Base-by-base conservation (phyloP, 2,797 vertebrate species). In the Malacoctenus gilli region DNA sequence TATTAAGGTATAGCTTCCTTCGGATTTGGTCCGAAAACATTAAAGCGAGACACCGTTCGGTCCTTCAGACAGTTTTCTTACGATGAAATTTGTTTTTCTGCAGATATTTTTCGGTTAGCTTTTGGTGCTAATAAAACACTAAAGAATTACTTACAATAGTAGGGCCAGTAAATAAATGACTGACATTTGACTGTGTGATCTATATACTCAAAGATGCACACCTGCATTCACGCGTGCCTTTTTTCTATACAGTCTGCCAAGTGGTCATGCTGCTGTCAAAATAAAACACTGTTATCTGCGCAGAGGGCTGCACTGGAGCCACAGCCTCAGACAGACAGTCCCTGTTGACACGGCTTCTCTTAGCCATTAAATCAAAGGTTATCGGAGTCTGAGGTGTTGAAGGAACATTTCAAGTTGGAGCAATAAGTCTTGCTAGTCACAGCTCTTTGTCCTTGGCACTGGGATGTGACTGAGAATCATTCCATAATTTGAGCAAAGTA, bases 351-450 rank as follows among this genome's bases (percentile, higher is more conserved):
- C 36, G 34, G 50, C 52, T 40, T 43, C 56, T 48, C 38, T 67
- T 62, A 46, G 67, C 71, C 76, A 76, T 69, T 82, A 74, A 74
- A 79, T 57, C 41, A 81, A 84, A 84, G 74, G 79, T 77, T 70
- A 82, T 78, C 59, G 63, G 41, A 54, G 15, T 46, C 46, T 51
- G 44, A 40, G 49, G 52, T 74, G 68, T 63, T 44, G 67, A 61
- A 66, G 64, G 47, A 39, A 72, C 57, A 73, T 54, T 39, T 62
- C 42, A 43, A n/a, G 6, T 28, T 28, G 9, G 6, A 28, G 25
- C 25, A 28, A 66, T 68, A 54, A 41, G 41, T 55, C 48, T 56
- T 23, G 23, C 41, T 49, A 71, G 23, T 30, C 28, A 20, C 12
- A 58, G 48, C 30, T 55, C 32, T 74, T 60, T 55, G 44, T 68